phyloP scores from a whole-genome alignment of 1,140 invertebrate genomes.

The Cecropterus lyciades region DNA sequence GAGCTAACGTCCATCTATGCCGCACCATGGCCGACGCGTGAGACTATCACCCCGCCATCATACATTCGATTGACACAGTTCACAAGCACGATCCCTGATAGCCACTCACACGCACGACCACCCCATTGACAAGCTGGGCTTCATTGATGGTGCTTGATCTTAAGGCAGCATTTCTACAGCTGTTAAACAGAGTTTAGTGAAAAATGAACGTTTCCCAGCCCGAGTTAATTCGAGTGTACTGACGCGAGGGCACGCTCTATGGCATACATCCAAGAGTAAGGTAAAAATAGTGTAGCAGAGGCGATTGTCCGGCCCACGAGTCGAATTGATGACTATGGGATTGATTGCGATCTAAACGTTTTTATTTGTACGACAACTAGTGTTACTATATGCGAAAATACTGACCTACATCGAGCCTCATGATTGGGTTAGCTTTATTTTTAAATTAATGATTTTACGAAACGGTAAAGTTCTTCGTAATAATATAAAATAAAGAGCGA shows the following conservation, averaged over 20 bases:
- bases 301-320: slow-evolving; percentile 69
- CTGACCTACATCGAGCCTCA: no score
- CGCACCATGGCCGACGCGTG: slow-evolving; percentile 74
- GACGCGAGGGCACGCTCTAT: slow-evolving; percentile 64
- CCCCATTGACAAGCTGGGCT: slow-evolving; percentile 55
- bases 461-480: no score
- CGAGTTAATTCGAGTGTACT: slow-evolving; percentile 73
- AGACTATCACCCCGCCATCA: slow-evolving; percentile 75
- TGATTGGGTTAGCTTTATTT: no score
- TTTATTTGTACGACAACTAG: slow-evolving; percentile 40
- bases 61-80: slow-evolving; percentile 65
- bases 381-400: slow-evolving; percentile 26
- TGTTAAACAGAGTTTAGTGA: slow-evolving; percentile 57
- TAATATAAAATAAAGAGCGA: no score
- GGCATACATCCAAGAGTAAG: slow-evolving; percentile 71
- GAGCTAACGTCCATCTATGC: slow-evolving; percentile 70
- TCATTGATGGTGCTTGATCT: slow-evolving; percentile 61
- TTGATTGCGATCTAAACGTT: slow-evolving; percentile 58
- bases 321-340: slow-evolving; percentile 61
- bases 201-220: slow-evolving; percentile 64
- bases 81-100: slow-evolving; percentile 53
- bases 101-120: slow-evolving; percentile 53
- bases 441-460: no score
- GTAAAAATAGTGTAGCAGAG: slow-evolving; percentile 80
- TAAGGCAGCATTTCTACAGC: slow-evolving; percentile 49